Percentiles rank a stretch among this genome's conserved stretches.
These are phyloP conservation scores for Tympanuchus pallidicinctus DNA, from an alignment of 2,113 vertebrate genomes.

Conservation along the genomic window DNA sequence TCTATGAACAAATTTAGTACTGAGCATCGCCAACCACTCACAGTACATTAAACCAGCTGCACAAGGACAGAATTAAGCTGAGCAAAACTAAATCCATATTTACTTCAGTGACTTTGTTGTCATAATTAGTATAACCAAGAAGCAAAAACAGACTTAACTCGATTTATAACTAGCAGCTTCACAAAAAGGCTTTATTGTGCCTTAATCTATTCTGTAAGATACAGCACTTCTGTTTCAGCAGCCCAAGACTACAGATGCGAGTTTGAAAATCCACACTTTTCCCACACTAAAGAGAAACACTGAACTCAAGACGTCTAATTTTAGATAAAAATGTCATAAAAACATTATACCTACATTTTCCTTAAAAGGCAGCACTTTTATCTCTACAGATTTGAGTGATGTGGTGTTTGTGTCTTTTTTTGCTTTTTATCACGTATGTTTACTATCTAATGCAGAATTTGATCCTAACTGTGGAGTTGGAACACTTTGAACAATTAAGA, in stretches of 20 bases:
- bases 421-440: background rate
- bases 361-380: background rate
- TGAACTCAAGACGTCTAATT: background rate
- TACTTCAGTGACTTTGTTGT: background rate
- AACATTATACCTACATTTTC: background rate
- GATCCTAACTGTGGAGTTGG: background rate
- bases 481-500: background rate
- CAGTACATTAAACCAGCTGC: background rate
- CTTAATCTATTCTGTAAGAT: background rate
- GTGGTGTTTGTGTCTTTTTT: background rate
- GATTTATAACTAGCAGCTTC: background rate
- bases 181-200: background rate
- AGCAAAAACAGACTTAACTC: background rate
- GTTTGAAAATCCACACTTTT: background rate
- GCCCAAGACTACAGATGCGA: accelerated
- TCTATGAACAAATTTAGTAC: constrained; percentile 48
- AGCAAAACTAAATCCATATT: constrained; percentile 7
- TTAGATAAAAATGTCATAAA: background rate
- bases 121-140: background rate
- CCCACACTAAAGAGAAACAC: background rate
- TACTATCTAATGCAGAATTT: background rate
- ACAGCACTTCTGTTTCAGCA: background rate
- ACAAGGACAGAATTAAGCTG: background rate
- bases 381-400: background rate
- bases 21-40: constrained; percentile 20